Percentiles rank a stretch among this genome's conserved stretches.
Evolutionary conservation across 2,113 vertebrate species (phyloP).

Genomic region (Oncorhynchus nerka): DNA sequence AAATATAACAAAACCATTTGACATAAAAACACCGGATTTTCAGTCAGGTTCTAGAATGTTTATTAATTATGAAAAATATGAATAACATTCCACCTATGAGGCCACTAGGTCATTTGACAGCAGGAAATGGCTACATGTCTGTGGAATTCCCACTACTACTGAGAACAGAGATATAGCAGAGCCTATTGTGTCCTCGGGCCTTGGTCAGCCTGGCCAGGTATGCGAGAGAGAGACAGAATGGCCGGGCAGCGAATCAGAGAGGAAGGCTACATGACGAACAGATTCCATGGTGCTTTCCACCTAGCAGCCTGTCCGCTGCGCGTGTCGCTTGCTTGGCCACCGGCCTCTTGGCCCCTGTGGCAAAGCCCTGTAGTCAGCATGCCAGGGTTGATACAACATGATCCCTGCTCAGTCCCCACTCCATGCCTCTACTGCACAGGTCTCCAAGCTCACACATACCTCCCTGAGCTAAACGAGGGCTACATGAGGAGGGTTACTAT

Average conservation of each 20-base stretch:
- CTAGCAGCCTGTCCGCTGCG: neutral
- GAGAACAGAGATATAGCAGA: neutral
- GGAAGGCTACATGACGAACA: neutral
- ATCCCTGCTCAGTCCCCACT: conserved; percentile 38
- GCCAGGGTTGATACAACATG: conserved; percentile 50
- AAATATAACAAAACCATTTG: too few relatives aligned
- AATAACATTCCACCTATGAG: too few relatives aligned
- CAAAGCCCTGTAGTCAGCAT: conserved; percentile 35
- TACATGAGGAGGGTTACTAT: conserved; percentile 42
- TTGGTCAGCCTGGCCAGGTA: neutral
- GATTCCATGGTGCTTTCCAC: conserved; percentile 7
- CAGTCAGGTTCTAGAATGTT: too few relatives aligned
- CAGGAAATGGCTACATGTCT: too few relatives aligned
- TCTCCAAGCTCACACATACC: conserved; percentile 50
- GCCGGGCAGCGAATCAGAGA: neutral
- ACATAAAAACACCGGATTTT: too few relatives aligned
- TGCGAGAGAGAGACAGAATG: neutral
- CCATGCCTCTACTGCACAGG: conserved; percentile 25
- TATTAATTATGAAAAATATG: too few relatives aligned
- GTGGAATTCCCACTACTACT: too few relatives aligned
- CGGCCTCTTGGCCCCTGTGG: conserved; percentile 10
- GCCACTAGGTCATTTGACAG: too few relatives aligned
- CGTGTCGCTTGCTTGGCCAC: conserved; percentile 26
- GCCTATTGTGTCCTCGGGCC: too few relatives aligned
- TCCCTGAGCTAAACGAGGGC: conserved; percentile 37